Evolutionary conservation across 2,113 vertebrate species (phyloP).

Genomic region (Tyto alba): DNA sequence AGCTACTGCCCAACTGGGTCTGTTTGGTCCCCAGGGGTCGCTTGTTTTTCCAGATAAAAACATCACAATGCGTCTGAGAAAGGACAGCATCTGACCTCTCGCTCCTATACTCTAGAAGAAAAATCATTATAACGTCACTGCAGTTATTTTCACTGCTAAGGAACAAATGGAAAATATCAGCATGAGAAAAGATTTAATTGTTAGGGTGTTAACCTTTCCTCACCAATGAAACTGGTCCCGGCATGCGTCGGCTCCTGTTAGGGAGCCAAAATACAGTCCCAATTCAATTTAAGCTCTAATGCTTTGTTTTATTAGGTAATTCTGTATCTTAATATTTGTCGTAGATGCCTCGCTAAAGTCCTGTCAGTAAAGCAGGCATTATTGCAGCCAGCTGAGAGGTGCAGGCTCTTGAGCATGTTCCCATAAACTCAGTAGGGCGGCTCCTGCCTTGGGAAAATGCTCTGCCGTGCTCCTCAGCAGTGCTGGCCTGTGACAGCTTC

Average conservation of each 20-base stretch:
- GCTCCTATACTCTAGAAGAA: neutral
- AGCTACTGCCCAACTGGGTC: neutral
- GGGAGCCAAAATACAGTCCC: neutral
- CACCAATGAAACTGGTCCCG: neutral
- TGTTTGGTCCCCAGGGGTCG: accelerated
- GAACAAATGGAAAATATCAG: neutral
- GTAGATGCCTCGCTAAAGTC: neutral
- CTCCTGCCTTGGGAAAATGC: neutral
- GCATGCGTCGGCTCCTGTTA: neutral
- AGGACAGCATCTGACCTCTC: neutral
- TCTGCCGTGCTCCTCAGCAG: neutral
- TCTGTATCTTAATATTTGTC: neutral
- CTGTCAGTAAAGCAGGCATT: neutral
- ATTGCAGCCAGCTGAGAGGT: neutral
- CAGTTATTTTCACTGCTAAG: neutral
- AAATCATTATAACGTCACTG: neutral
- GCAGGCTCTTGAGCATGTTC: neutral
- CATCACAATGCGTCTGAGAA: neutral
- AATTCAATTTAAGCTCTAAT: neutral
- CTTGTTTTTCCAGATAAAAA: neutral
- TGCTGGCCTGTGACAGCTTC: neutral
- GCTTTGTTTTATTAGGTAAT: neutral
- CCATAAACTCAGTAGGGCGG: neutral
- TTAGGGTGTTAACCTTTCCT: neutral
- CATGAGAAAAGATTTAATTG: neutral